phyloP scores from a whole-genome alignment of 2,888 invertebrate species.

The Pyrocoelia pectoralis region DNA sequence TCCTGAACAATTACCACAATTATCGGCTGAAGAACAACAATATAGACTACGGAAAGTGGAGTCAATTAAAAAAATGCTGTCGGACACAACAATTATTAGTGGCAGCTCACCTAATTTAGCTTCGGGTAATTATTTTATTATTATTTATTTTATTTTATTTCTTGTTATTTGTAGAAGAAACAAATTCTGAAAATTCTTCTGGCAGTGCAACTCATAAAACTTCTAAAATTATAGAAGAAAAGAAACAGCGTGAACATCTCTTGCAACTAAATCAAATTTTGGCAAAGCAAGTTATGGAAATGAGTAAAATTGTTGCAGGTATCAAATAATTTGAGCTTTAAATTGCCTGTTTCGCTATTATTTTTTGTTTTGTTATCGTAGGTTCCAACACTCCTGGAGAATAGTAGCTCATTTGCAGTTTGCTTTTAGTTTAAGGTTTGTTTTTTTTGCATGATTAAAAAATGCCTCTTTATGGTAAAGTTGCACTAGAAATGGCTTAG shows the following conservation, averaged over 20 bases:
- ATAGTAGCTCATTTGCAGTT: slow-evolving; percentile 49
- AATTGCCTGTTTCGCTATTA: slow-evolving; percentile 39
- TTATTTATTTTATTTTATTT: slow-evolving; percentile 8
- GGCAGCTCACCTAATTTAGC: slow-evolving; percentile 51
- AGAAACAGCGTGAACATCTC: slow-evolving; percentile 87
- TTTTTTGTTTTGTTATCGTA: slow-evolving; percentile 52
- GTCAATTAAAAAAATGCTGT: slow-evolving; percentile 89
- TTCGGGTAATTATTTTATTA: slow-evolving; percentile 27
- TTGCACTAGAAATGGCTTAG: too few relatives aligned
- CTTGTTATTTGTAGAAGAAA: slow-evolving; percentile 43
- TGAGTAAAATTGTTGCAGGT: slow-evolving; percentile 96
- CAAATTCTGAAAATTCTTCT: slow-evolving; percentile 44
- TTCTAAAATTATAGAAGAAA: slow-evolving; percentile 73
- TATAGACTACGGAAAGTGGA: slow-evolving; percentile 88
- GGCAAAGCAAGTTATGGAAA: slow-evolving; percentile 93
- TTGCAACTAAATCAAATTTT: slow-evolving; percentile 91
- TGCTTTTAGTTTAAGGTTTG: slow-evolving; percentile 45
- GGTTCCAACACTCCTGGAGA: slow-evolving; percentile 56
- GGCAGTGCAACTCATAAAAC: slow-evolving; percentile 56
- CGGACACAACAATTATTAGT: slow-evolving; percentile 70
- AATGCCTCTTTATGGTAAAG: too few relatives aligned
- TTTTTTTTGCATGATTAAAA: slow-evolving; percentile 30
- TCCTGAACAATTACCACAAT: slow-evolving; percentile 87
- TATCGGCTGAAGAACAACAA: slow-evolving; percentile 85
- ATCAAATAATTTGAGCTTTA: slow-evolving; percentile 48